These are phyloP conservation scores for Barbus barbus DNA, from an alignment of 2,113 vertebrate genomes.

Conservation along the genomic window DNA sequence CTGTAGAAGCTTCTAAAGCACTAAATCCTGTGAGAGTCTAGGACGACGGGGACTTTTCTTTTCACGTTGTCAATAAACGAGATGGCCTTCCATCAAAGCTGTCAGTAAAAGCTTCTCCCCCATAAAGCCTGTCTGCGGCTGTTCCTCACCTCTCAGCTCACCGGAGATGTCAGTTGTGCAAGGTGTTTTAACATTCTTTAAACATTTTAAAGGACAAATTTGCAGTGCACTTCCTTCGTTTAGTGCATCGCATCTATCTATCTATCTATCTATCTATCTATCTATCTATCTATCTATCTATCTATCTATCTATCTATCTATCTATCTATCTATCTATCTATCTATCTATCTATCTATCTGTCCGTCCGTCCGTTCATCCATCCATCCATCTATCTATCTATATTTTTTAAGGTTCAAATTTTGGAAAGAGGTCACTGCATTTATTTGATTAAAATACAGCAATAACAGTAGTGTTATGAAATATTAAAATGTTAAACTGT, in stretches of 20 bases:
- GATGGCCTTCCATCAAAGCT: not conserved
- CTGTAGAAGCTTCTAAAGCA: not conserved
- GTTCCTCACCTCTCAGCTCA: not conserved
- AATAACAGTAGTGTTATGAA: too few species aligned
- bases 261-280: too few species aligned
- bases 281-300: too few species aligned
- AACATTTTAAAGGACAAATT: not conserved
- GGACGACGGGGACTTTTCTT: not conserved
- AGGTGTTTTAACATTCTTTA: slow-evolving; percentile 13
- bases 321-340: too few species aligned
- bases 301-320: too few species aligned
- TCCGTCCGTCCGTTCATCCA: too few species aligned
- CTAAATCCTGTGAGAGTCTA: not conserved
- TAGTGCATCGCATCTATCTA: not conserved
- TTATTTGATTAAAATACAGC: too few species aligned
- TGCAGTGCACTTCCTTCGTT: not conserved
- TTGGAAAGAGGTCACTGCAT: too few species aligned
- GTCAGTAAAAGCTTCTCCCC: not conserved
- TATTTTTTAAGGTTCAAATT: too few species aligned
- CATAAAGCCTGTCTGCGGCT: not conserved
- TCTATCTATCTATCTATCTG: too few species aligned
- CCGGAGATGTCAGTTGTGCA: not conserved
- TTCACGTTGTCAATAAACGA: not conserved
- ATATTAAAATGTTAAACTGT: too few species aligned
- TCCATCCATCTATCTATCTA: too few species aligned